Base-by-base conservation (phyloP, 2,888 invertebrate species). In the Mylabris sibirica region DNA sequence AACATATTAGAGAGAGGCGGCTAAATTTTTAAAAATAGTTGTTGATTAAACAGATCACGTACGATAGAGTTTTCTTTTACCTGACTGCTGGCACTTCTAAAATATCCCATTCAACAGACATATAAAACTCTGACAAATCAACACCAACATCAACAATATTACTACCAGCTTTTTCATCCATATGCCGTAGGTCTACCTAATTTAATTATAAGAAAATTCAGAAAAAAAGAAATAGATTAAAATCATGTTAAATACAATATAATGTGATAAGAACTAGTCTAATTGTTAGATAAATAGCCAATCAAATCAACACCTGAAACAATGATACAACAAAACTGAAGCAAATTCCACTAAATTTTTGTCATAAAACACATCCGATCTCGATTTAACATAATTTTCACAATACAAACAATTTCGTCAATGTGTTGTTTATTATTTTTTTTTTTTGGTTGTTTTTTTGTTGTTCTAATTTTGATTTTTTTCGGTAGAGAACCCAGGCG, bases 71-170 rank as follows among this genome's bases (percentile, higher is more conserved):
- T 57, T 44, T 49, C n/a, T 20, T 64, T 87, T 83, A 94, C 94
- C 95, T 92, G 76, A 95, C 94, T 76, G 96, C 96, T 76, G 96
- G 96, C 82, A 98, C 98, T 87, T 96, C 96, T 73, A 99, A 88
- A 80, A 99, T 97, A 87, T 99, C 99, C 99, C 99, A 99, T 87
- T 99, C 98, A 66, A 98, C 98, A 72, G 97, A 97, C 90, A 95
- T 96, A 88, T 99, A 99, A 88, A 98, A 99, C 87, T 98, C 98
- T 65, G 96, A 94, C 74, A 99, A 90, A 86, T 99, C 99, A 71
- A 99, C 97, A 65, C 98, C 98, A 71, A 96, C 93, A 69, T 95
- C 95, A 74, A 96, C 96, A 78, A 95, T 89, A 85, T 95, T 95
- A 85, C 95, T 95, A 78, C 94, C 95, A 61, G 92, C 91, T 81